Evolutionary conservation across 2,888 invertebrate species (phyloP), one percentile per base, ranked within the genome.

Genomic region (Xestia xanthographa): DNA sequence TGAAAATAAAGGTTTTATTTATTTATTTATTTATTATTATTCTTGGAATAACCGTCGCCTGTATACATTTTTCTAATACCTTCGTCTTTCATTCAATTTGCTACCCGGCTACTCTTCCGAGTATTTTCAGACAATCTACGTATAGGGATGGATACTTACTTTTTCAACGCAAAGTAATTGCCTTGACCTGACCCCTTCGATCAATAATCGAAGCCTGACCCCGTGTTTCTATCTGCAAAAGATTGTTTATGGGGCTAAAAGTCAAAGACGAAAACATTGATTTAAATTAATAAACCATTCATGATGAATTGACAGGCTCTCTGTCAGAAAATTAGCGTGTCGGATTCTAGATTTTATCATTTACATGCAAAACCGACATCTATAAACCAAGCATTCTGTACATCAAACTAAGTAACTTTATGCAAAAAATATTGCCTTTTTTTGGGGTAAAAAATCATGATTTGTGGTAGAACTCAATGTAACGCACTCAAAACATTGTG

Each of bases 161-260:
- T 65, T 48, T 26, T 79, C 17, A 56, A 48, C 14, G 20, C 11
- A 22, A 43, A 72, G 48, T 65, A 72, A 79, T 72, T 65, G 53
- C 41, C 56, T 43, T 26, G n/a, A n/a, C n/a, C 41, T 72, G 72
- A 43, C 79, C 79, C 63, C 45, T n/a, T n/a, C n/a, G n/a, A n/a
- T n/a, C n/a, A n/a, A n/a, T n/a, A n/a, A n/a, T n/a, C n/a, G n/a
- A n/a, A n/a, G n/a, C n/a, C 41, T 72, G 72, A 43, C 79, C 79
- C 63, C 45, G 72, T 41, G 29, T 34, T 79, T 48, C 45, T 65
- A 77, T 77, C 72, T 65, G 29, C n/a, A 48, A 56, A 63, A 79
- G 6, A 77, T 72, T 48, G 45, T 72, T 48, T 48, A 43, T 65
- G 63, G 45, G 22, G 45, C 34, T 79, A 78, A 26, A 50, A 48